phyloP scores from a whole-genome alignment of 2,888 invertebrate species.

The Pheosia gnoma region DNA sequence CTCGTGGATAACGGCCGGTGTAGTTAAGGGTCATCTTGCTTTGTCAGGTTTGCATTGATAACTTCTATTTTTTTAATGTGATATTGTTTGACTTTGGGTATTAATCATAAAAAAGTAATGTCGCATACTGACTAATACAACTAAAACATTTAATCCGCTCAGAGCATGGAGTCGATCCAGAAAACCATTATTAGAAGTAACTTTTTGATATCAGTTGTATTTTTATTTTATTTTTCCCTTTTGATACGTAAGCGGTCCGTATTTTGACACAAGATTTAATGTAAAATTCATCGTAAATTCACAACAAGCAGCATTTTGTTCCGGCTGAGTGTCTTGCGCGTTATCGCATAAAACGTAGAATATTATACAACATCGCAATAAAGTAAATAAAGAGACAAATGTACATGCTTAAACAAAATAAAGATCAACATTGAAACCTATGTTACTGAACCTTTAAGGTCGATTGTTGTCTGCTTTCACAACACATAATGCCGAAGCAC shows the following conservation, averaged over 20 bases:
- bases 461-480: constrained; percentile 39
- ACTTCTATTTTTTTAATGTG: neutral
- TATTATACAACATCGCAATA: constrained; percentile 82
- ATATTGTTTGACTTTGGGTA: neutral
- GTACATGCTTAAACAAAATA: constrained; percentile 50
- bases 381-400: constrained; percentile 80
- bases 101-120: no score
- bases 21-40: constrained; percentile 37
- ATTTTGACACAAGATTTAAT: neutral
- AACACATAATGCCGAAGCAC: constrained; percentile 59
- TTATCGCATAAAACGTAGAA: constrained; percentile 75
- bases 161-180: no score
- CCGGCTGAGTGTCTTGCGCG: constrained; percentile 69
- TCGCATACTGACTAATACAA: no score
- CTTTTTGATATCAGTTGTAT: no score
- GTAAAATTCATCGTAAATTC: constrained; percentile 41
- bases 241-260: neutral
- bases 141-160: no score
- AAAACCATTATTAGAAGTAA: no score
- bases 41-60: neutral
- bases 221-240: no score
- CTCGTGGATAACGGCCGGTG: constrained; percentile 58
- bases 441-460: constrained; percentile 36
- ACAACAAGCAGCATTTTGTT: constrained; percentile 67
- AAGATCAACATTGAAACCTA: constrained; percentile 49